phyloP scores from a whole-genome alignment of 2,113 vertebrate species.

The Corynorhinus townsendii region DNA sequence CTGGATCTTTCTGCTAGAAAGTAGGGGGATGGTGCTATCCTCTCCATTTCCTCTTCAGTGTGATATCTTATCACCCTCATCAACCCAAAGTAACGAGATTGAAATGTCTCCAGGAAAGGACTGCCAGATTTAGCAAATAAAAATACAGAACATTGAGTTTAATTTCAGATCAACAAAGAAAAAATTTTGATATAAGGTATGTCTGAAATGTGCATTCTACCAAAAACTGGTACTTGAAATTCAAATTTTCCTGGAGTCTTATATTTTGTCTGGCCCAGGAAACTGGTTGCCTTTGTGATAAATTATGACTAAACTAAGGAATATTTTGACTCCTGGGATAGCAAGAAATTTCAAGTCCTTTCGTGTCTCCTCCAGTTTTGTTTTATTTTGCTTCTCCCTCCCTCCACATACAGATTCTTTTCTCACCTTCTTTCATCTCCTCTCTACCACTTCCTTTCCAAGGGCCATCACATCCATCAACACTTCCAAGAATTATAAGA shows the following conservation, averaged over 20 bases:
- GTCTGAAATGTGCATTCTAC: not conserved
- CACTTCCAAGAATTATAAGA: not conserved
- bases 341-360: not conserved
- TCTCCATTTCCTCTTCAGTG: not conserved
- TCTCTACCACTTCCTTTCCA: not conserved
- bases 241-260: not conserved
- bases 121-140: constrained; percentile 13
- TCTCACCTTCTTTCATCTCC: not conserved
- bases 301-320: not conserved
- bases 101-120: not conserved
- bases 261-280: not conserved
- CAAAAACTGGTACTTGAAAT: constrained; percentile 7
- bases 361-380: not conserved
- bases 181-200: not conserved
- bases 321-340: not conserved
- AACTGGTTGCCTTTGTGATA: not conserved
- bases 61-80: not conserved
- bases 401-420: not conserved
- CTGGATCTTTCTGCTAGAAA: not conserved
- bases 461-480: not conserved
- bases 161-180: not conserved
- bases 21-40: not conserved
- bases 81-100: not conserved
- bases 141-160: not conserved
- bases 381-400: not conserved